Base-by-base conservation (phyloP, 1,140 invertebrate species). In the Varroa destructor region DNA sequence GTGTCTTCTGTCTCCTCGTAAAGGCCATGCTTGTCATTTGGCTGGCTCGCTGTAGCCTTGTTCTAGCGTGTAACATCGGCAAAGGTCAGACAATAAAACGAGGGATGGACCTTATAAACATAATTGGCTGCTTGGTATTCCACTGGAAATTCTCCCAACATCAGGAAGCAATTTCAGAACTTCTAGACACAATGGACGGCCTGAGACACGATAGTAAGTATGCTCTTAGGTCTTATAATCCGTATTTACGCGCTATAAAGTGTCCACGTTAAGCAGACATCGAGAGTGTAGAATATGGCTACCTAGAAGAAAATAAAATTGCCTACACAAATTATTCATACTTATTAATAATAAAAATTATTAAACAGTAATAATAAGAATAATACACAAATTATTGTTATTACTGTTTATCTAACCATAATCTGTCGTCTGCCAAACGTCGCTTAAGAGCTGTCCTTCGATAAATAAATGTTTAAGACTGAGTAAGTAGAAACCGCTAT, bases 81-180 rank as follows among this genome's bases (percentile, higher is more conserved):
- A 67, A 67, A 37, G 61, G 61, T 40, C 12, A 67, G 10, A 40
- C 37, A 8, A 67, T 67, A 12, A 67, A 67, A 40, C 61, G 61
- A 12, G 36, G 12, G 1, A 43, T 67, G 40, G 61, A 67, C 2
- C 10, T 67, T 10, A 12, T 40, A 1, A 67, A 67, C 2, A 46
- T 46, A 1, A 2, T 67, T 12, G 61, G 61, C 10, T 67, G 61
- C 61, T 14, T 67, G 10, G 61, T 67, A 12, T 67, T 67, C 37
- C 61, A 67, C 37, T 67, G 61, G 61, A 67, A 67, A 8, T 67
- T 67, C 61, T 40, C 61, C 12, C 61, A 67, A 37, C 61, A 67
- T 46, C 14, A 67, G 12, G 61, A 67, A 5, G 61, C 10, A 2
- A 67, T 67, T 3, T 12, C 46, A 12, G 40, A 67, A 25, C 36